Percentiles rank a stretch among this genome's conserved stretches.
Evolutionary conservation across 2,113 vertebrate genomes (phyloP).

Genomic region (Pseudonaja textilis): DNA sequence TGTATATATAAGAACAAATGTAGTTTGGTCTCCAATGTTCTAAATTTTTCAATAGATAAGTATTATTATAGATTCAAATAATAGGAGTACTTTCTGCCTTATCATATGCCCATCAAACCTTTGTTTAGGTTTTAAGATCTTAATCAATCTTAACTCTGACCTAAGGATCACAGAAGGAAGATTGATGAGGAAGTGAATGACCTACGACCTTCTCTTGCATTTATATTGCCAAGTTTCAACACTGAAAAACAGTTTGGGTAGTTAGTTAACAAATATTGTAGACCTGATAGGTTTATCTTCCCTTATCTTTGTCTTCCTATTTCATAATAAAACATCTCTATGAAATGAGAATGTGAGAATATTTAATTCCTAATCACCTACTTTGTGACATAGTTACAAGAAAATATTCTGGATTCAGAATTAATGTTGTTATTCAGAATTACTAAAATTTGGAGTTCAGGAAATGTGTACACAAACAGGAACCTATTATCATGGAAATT

Average conservation of each 20-base stretch:
- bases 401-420: constrained; percentile 1
- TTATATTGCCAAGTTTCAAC: constrained; percentile 70
- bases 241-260: constrained; percentile 78
- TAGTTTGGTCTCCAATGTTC: constrained; percentile 49
- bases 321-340: constrained; percentile 22
- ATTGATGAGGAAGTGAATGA: constrained; percentile 88
- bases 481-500: neutral
- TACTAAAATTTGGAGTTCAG: constrained; percentile 34
- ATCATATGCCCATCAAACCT: constrained; percentile 63
- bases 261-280: constrained; percentile 72
- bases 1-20: constrained; percentile 53
- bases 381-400: constrained; percentile 1
- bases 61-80: constrained; percentile 68
- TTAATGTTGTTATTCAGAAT: constrained; percentile 29
- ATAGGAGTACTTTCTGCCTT: constrained; percentile 54
- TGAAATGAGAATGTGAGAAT: neutral
- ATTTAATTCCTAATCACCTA: neutral
- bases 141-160: constrained; percentile 90
- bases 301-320: neutral
- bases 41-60: constrained; percentile 63
- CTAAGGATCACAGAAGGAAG: constrained; percentile 79
- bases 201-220: constrained; percentile 82
- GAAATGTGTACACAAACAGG: neutral
- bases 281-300: constrained; percentile 32
- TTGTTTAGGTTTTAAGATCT: constrained; percentile 91